These are phyloP conservation scores for Drosophila kambysellisi DNA, from an alignment of 2,888 invertebrate genomes.

Conservation along the genomic window DNA sequence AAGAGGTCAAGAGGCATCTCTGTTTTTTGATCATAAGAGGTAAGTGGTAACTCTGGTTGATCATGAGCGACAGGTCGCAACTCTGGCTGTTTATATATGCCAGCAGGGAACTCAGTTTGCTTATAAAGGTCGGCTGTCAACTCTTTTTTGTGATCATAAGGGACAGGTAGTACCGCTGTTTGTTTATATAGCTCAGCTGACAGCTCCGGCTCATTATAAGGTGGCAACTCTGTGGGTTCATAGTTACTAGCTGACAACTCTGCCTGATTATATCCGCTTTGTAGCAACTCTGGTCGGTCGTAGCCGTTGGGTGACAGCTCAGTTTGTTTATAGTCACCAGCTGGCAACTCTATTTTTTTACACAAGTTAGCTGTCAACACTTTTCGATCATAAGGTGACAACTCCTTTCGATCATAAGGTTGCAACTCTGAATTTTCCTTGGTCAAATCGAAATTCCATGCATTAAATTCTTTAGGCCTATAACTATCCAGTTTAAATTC, in stretches of 20 bases:
- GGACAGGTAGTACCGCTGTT: background rate
- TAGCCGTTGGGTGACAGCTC: background rate
- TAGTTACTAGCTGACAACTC: background rate
- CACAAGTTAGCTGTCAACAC: background rate
- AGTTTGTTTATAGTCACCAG: background rate
- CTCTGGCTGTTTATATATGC: no score
- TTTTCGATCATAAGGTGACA: background rate
- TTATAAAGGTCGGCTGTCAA: background rate
- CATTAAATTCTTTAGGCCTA: background rate
- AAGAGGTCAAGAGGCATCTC: background rate
- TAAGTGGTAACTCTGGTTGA: background rate
- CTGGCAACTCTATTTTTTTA: background rate
- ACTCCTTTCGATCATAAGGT: background rate
- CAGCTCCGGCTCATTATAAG: background rate
- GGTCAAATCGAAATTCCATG: background rate
- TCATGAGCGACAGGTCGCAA: background rate
- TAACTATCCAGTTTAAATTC: background rate
- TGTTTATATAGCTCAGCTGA: no score
- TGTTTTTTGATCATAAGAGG: background rate
- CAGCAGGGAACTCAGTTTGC: background rate
- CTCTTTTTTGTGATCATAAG: background rate
- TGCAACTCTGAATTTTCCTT: background rate
- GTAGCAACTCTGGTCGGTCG: background rate
- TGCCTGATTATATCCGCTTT: background rate
- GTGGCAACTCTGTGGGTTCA: no score